Evolutionary conservation across 2,113 vertebrate species (phyloP).

Genomic region (Hypocryptadius cinnamomeus): DNA sequence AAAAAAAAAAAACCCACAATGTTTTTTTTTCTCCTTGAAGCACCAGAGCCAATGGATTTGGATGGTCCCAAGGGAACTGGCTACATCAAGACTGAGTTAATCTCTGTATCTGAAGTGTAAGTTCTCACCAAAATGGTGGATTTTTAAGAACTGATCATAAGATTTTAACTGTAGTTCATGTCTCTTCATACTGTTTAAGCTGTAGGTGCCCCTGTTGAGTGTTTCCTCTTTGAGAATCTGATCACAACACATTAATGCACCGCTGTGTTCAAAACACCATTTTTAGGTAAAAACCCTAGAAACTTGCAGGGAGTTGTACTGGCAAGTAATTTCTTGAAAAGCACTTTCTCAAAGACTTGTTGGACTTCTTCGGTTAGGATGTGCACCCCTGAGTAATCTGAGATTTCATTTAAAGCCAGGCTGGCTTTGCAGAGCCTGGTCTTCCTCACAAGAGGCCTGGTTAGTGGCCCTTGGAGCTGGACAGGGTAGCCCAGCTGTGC

Average conservation of each 20-base stretch:
- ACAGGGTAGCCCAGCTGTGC: background rate
- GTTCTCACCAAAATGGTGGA: conserved; percentile 47
- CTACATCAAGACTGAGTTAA: conserved; percentile 95
- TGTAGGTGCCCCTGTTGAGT: background rate
- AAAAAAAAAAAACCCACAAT: background rate
- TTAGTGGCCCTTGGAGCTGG: background rate
- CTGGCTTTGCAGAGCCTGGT: background rate
- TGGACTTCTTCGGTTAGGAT: background rate
- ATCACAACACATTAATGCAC: background rate
- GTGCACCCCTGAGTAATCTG: background rate
- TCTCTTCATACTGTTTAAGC: background rate
- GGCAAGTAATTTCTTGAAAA: background rate
- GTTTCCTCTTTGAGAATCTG: background rate
- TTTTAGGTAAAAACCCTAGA: background rate
- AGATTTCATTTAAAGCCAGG: background rate
- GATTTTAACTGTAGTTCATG: background rate
- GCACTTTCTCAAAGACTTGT: background rate
- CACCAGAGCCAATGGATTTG: conserved; percentile 88
- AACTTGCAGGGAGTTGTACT: background rate
- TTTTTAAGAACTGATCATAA: background rate
- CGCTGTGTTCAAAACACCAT: background rate
- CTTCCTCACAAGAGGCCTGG: background rate
- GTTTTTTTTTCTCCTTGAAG: conserved; percentile 54
- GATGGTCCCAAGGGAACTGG: conserved; percentile 74
- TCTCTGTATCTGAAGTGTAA: conserved; percentile 98